These are phyloP conservation scores for Sciaenops ocellatus DNA, from an alignment of 2,797 vertebrate species.

Conservation along the genomic window DNA sequence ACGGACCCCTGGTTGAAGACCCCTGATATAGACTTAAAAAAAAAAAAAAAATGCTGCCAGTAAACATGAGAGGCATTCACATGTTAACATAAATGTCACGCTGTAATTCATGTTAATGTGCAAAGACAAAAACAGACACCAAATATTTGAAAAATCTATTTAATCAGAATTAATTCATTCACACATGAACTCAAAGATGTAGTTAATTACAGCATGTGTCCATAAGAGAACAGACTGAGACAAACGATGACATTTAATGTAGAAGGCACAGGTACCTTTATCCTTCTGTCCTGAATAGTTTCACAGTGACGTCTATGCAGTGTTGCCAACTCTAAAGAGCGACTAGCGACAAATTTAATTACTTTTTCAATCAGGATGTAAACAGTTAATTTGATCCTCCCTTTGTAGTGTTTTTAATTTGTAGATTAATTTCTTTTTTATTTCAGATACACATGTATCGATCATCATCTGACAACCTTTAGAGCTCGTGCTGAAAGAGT, in stretches of 20 bases:
- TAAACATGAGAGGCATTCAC: background rate
- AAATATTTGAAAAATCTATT: constrained; percentile 42
- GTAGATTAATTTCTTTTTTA: no score
- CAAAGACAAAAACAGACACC: constrained; percentile 6
- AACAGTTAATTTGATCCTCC: no score
- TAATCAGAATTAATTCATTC: constrained; percentile 42
- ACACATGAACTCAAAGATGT: constrained; percentile 8
- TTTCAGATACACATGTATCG: no score
- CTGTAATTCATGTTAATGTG: background rate
- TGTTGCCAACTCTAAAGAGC: no score
- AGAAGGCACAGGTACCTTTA: constrained; percentile 48
- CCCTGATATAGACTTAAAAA: no score
- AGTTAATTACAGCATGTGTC: constrained; percentile 8
- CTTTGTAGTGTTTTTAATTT: no score
- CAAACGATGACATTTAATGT: constrained; percentile 7
- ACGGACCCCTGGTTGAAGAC: no score
- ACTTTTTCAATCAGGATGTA: no score
- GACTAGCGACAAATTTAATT: no score
- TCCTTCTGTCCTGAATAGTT: background rate
- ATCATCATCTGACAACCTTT: no score
- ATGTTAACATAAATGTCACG: background rate
- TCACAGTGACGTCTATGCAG: no score
- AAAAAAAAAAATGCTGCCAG: background rate
- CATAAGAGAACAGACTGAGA: constrained; percentile 12
- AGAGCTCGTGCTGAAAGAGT: no score